Evolutionary conservation across 2,113 vertebrate species (phyloP).

Genomic region (Solea senegalensis): DNA sequence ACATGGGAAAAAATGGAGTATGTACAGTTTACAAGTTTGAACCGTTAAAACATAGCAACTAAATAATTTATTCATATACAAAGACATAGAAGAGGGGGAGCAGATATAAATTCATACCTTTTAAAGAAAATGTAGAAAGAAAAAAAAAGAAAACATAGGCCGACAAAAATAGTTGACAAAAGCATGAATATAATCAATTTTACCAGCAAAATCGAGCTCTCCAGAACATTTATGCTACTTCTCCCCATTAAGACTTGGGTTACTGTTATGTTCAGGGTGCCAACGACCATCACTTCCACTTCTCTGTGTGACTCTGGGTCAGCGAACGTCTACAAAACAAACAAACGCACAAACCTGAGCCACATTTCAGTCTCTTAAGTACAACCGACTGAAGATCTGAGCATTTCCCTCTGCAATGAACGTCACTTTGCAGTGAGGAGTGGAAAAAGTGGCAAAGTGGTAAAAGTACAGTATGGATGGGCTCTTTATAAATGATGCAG

Average conservation of each 20-base stretch:
- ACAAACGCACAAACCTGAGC: background rate
- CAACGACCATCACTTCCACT: background rate
- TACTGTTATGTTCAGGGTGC: constrained; percentile 39
- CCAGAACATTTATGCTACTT: constrained; percentile 53
- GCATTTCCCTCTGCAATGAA: background rate
- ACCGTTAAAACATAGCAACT: constrained; percentile 81
- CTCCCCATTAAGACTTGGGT: constrained; percentile 76
- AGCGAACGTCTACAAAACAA: background rate
- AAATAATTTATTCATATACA: constrained; percentile 90
- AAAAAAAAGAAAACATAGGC: constrained; percentile 42
- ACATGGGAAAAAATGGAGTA: constrained; percentile 82
- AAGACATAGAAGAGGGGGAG: constrained; percentile 71
- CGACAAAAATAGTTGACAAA: constrained; percentile 55
- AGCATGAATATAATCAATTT: constrained; percentile 49
- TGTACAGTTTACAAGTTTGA: constrained; percentile 87
- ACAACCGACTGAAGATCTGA: background rate
- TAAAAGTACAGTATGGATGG: background rate
- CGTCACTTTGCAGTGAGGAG: background rate
- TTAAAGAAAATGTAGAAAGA: constrained; percentile 64
- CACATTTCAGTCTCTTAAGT: background rate
- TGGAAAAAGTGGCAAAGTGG: background rate
- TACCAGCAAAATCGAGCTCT: constrained; percentile 63
- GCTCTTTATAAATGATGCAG: background rate
- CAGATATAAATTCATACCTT: constrained; percentile 68
- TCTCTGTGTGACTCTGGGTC: background rate